These are phyloP conservation scores for Centropus bengalensis DNA, from an alignment of 2,113 vertebrate genomes.

Conservation along the genomic window DNA sequence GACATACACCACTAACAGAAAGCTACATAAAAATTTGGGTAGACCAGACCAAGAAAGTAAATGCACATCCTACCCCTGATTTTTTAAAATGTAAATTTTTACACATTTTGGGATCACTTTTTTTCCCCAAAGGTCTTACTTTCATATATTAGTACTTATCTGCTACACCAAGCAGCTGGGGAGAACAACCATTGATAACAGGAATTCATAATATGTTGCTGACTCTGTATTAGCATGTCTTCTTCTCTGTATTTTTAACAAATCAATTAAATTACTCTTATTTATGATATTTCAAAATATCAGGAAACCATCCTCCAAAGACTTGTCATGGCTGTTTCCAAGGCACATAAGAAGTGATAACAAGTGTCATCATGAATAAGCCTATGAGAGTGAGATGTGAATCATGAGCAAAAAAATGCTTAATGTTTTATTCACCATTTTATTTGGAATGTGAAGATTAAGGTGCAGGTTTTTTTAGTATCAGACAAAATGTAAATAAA, in stretches of 20 bases:
- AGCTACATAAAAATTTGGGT: neutral
- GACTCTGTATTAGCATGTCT: neutral
- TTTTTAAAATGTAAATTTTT: neutral
- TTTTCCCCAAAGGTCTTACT: neutral
- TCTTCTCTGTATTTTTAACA: neutral
- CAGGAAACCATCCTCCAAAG: neutral
- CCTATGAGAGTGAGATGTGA: neutral
- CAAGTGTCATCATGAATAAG: neutral
- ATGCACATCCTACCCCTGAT: neutral
- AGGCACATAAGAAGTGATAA: neutral
- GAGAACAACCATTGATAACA: neutral
- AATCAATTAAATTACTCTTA: neutral
- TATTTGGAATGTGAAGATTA: neutral
- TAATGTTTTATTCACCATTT: neutral
- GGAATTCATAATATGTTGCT: neutral
- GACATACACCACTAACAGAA: neutral
- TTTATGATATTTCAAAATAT: neutral
- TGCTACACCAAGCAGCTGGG: neutral
- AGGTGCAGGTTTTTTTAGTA: neutral
- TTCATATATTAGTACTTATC: neutral
- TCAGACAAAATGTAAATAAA: neutral
- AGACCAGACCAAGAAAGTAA: neutral
- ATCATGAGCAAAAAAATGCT: neutral
- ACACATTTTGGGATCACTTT: neutral
- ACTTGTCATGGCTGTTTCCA: neutral